Evolutionary conservation across 2,797 vertebrate genomes (phyloP).

Genomic region (Acanthis flammea): DNA sequence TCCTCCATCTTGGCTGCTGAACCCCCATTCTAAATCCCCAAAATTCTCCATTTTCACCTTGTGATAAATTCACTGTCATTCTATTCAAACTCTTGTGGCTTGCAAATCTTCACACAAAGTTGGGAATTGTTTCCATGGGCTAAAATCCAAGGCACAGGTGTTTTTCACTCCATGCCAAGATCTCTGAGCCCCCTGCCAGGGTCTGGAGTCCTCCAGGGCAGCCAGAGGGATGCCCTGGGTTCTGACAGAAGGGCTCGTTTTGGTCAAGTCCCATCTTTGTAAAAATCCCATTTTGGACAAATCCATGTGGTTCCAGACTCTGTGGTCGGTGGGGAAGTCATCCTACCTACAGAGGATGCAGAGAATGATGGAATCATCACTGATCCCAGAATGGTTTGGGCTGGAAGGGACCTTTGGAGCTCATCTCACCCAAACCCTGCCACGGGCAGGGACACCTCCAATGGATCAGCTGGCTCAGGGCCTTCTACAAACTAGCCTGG

Average conservation of each 20-base stretch:
- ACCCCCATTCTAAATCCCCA: too few relatives aligned
- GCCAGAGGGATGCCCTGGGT: too few relatives aligned
- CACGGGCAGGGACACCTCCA: background rate
- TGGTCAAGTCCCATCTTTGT: background rate
- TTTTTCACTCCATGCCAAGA: too few relatives aligned
- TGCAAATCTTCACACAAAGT: accelerated
- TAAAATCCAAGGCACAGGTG: too few relatives aligned
- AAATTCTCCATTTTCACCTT: too few relatives aligned
- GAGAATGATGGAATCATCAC: background rate
- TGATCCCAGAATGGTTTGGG: background rate
- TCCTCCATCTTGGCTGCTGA: too few relatives aligned
- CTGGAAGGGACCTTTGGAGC: background rate
- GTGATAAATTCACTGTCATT: too few relatives aligned
- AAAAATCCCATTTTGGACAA: background rate
- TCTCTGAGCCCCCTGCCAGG: too few relatives aligned
- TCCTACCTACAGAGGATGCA: background rate
- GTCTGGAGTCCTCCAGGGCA: too few relatives aligned
- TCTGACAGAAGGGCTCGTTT: too few relatives aligned
- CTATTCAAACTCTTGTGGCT: too few relatives aligned
- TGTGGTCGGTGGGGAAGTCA: background rate
- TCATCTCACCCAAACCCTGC: background rate
- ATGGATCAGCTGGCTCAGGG: background rate
- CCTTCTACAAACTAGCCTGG: background rate
- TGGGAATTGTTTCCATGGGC: too few relatives aligned
- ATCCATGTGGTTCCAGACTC: background rate